A percentile compares a stretch with the other conserved stretches of the same genome.
Conservation (phyloP, 2,797 vertebrate species). For the Hafferia zeledoni region DNA sequence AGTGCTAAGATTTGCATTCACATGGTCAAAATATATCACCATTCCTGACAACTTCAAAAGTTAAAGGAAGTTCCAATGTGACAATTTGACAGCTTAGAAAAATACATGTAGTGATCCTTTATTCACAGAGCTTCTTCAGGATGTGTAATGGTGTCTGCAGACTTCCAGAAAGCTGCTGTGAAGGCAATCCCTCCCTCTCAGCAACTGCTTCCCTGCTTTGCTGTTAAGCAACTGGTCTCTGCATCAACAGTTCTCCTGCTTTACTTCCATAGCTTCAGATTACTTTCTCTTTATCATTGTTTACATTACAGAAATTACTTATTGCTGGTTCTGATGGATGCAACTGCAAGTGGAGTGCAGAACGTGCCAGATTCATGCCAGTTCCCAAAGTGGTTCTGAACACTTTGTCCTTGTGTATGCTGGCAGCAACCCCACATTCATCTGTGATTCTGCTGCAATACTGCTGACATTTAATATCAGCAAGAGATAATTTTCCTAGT, state of each 20-base stretch:
- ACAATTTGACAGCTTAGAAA: neutral
- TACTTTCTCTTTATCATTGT: neutral
- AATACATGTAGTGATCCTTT: neutral
- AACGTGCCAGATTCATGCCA: neutral
- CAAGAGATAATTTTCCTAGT: slow-evolving; percentile 32
- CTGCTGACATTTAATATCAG: slow-evolving; percentile 30
- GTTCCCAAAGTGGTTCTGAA: neutral
- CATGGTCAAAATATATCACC: neutral
- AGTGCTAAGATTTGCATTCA: neutral
- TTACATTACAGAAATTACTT: neutral
- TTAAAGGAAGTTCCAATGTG: neutral
- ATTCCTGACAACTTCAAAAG: neutral
- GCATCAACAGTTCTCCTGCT: neutral
- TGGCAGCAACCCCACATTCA: slow-evolving; percentile 20
- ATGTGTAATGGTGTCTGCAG: neutral
- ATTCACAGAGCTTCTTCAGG: neutral
- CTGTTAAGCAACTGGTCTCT: neutral
- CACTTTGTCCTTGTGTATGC: neutral
- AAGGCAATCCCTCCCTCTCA: neutral
- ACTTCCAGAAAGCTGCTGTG: neutral
- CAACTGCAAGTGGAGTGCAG: neutral
- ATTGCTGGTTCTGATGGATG: neutral
- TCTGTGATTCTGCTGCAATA: neutral
- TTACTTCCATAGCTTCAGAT: neutral
- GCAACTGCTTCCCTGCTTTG: neutral